phyloP scores from a whole-genome alignment of 2,113 vertebrate species.

The Actinemys pallida region DNA sequence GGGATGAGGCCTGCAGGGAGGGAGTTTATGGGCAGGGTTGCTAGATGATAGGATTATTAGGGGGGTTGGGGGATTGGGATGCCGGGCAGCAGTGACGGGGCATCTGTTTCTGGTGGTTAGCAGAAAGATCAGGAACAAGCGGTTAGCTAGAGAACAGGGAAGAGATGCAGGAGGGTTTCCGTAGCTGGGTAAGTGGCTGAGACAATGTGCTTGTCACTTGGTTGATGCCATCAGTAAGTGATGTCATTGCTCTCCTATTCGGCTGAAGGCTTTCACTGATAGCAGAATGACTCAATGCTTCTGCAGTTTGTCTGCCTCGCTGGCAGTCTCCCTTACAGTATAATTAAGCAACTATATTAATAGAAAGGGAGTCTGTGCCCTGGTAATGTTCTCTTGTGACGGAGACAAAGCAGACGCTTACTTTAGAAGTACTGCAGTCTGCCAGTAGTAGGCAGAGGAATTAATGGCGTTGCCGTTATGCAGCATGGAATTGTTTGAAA shows the following conservation, averaged over 20 bases:
- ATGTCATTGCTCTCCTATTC: slow-evolving; percentile 31
- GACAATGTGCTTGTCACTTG: not conserved
- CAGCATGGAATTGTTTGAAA: not conserved
- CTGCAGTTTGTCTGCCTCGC: slow-evolving; percentile 58
- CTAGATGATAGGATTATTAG: fast-evolving
- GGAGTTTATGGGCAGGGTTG: fast-evolving
- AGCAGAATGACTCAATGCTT: not conserved
- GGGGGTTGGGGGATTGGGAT: fast-evolving
- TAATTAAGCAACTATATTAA: slow-evolving; percentile 72
- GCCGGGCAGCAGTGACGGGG: fast-evolving
- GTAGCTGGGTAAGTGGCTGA: not conserved
- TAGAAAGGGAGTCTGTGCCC: slow-evolving; percentile 46
- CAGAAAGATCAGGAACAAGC: not conserved
- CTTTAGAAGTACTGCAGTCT: slow-evolving; percentile 53
- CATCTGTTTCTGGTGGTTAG: not conserved
- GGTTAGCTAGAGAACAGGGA: not conserved
- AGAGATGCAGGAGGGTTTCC: not conserved
- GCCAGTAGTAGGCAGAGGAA: slow-evolving; percentile 16
- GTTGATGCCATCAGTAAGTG: slow-evolving; percentile 43
- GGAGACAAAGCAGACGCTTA: slow-evolving; percentile 65
- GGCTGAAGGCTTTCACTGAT: not conserved
- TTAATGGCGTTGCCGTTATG: slow-evolving; percentile 46
- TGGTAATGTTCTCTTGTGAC: slow-evolving; percentile 48
- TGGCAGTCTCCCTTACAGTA: not conserved
- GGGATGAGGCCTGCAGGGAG: not conserved